These are phyloP conservation scores for Pangasius sanitwongsei DNA, from an alignment of 2,797 vertebrate species.

Conservation along the genomic window DNA sequence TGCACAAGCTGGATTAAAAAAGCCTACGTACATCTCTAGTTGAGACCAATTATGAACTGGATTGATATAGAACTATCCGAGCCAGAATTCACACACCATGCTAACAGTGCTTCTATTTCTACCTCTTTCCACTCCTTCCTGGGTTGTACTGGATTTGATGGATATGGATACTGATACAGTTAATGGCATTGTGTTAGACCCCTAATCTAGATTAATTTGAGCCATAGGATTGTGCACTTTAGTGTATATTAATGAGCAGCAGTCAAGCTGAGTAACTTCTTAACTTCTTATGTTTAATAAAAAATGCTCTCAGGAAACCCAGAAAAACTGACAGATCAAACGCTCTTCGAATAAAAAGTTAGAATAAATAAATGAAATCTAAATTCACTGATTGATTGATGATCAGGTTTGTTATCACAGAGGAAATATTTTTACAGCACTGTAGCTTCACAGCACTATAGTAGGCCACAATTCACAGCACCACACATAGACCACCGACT, in stretches of 20 bases:
- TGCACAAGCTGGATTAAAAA: not conserved
- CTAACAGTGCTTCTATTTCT: not conserved
- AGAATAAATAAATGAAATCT: not conserved
- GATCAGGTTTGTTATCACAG: not conserved
- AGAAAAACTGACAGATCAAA: not conserved
- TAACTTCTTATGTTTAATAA: not conserved
- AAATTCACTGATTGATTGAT: not conserved
- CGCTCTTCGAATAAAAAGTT: not conserved
- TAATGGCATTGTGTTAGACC: not conserved
- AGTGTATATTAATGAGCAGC: not conserved
- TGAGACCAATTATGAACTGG: not conserved
- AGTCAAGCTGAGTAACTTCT: not conserved
- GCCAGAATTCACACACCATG: not conserved
- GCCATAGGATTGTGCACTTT: not conserved
- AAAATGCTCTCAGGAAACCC: not conserved
- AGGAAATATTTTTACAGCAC: not conserved
- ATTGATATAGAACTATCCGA: not conserved
- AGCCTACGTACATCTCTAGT: not conserved
- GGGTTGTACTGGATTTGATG: not conserved
- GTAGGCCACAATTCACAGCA: not conserved
- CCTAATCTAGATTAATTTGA: not conserved
- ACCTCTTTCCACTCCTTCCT: not conserved
- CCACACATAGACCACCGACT: conserved; percentile 23
- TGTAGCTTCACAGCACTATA: not conserved
- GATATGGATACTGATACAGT: not conserved